phyloP scores from a whole-genome alignment of 2,888 invertebrate genomes.

The Hypena proboscidalis region DNA sequence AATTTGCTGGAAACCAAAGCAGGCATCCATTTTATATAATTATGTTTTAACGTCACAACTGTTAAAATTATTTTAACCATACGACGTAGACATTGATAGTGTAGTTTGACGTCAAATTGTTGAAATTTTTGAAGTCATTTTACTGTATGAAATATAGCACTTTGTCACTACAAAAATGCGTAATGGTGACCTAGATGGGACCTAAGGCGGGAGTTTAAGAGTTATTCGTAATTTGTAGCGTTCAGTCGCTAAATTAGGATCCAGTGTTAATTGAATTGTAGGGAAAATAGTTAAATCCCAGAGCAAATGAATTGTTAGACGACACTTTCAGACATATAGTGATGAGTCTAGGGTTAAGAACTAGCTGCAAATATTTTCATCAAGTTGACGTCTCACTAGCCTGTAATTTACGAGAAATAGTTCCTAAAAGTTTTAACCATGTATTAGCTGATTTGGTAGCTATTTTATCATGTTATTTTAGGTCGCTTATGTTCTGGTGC shows the following conservation, averaged over 20 bases:
- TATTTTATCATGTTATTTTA: slow-evolving; percentile 38
- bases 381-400: slow-evolving; percentile 17
- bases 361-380: slow-evolving; percentile 2
- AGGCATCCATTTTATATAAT: slow-evolving; percentile 7
- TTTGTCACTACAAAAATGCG: too few species aligned
- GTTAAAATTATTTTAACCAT: slow-evolving; percentile 3
- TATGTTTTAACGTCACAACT: slow-evolving; percentile 5
- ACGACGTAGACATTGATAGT: slow-evolving; percentile 8
- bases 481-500: slow-evolving; percentile 38
- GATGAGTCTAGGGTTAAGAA: not conserved
- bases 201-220: too few species aligned
- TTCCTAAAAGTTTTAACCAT: slow-evolving; percentile 42
- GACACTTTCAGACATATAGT: too few species aligned
- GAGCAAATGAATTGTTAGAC: too few species aligned
- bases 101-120: slow-evolving; percentile 17
- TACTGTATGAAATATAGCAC: too few species aligned
- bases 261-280: too few species aligned
- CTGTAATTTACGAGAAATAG: slow-evolving; percentile 33
- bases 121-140: too few species aligned
- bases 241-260: too few species aligned
- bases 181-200: too few species aligned
- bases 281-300: too few species aligned
- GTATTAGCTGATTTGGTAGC: slow-evolving; percentile 39
- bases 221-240: too few species aligned
- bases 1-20: slow-evolving; percentile 22